phyloP scores from a whole-genome alignment of 23 tunicate species.

The Trididemnum miniatum region DNA sequence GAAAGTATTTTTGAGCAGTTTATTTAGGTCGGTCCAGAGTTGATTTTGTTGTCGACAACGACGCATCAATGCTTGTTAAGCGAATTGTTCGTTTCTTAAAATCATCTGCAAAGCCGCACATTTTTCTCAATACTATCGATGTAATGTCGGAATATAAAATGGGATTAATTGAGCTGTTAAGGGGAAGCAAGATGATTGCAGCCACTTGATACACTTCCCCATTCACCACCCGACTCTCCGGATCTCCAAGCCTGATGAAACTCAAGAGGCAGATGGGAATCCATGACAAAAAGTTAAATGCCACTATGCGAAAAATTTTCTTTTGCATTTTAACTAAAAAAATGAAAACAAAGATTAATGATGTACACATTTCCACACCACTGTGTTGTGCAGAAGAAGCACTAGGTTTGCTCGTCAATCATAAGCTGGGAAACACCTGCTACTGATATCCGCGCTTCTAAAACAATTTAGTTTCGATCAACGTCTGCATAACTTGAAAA shows the following conservation, averaged over 20 bases:
- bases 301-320: slow-evolving; percentile 19
- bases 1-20: no score
- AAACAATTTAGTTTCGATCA: no score
- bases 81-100: slow-evolving; percentile 8
- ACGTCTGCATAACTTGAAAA: no score
- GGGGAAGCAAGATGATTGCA: slow-evolving; percentile 41
- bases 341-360: not conserved
- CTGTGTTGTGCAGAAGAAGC: no score
- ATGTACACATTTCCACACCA: no score
- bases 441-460: no score
- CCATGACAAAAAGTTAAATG: slow-evolving; percentile 24
- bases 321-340: slow-evolving; percentile 14
- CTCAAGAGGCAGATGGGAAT: slow-evolving; percentile 43
- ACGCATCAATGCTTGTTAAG: not conserved
- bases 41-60: slow-evolving; percentile 5
- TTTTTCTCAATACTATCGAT: slow-evolving; percentile 3
- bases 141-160: slow-evolving; percentile 32
- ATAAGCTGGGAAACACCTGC: no score
- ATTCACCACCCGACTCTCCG: not conserved
- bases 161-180: slow-evolving; percentile 50
- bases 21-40: no score
- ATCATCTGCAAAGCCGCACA: slow-evolving; percentile 17
- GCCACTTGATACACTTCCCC: slow-evolving; percentile 45
- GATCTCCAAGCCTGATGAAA: slow-evolving; percentile 12
- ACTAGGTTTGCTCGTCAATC: no score